Evolutionary conservation across 1,140 invertebrate species (phyloP).

Genomic region (Eumaeus atala): DNA sequence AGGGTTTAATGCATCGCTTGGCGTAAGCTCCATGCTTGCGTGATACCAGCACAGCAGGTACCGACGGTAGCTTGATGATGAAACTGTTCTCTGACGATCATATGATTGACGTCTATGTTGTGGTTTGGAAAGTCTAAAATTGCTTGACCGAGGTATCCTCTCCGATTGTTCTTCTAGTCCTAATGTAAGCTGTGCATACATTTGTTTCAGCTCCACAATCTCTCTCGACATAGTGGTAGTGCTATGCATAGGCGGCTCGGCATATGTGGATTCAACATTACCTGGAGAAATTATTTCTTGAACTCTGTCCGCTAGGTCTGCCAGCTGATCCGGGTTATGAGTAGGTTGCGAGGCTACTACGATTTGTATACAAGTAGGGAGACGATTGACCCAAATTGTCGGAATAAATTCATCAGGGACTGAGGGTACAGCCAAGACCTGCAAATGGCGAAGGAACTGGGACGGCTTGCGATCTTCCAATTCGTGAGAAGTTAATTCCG

Average conservation of each 20-base stretch:
- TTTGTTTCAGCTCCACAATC: conserved; percentile 18
- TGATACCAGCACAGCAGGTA: conserved; percentile 32
- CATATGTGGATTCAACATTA: not conserved
- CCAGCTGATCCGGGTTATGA: conserved; percentile 12
- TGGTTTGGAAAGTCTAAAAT: not conserved
- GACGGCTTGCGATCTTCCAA: conserved; percentile 39
- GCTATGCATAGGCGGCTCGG: not conserved
- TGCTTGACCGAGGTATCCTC: not conserved
- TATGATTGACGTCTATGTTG: conserved; percentile 6
- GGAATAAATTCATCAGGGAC: conserved; percentile 26
- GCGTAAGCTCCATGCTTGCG: conserved; percentile 27
- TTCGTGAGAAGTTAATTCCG: conserved; percentile 36
- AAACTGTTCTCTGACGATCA: conserved; percentile 7
- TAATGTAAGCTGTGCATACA: conserved; percentile 13
- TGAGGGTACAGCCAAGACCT: conserved; percentile 18
- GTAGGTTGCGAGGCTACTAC: conserved; percentile 20
- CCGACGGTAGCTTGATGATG: conserved; percentile 19
- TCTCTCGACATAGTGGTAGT: not conserved
- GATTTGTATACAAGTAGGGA: conserved; percentile 18
- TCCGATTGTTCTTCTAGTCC: conserved; percentile 1
- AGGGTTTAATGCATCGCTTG: conserved; percentile 24
- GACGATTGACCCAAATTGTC: conserved; percentile 20
- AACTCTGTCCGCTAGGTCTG: conserved; percentile 21
- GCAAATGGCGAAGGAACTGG: conserved; percentile 26
- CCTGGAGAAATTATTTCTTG: conserved; percentile 11